Percentiles rank a stretch among this genome's conserved stretches.
phyloP scores from a whole-genome alignment of 2,113 vertebrate species.

The Catharus minimus region DNA sequence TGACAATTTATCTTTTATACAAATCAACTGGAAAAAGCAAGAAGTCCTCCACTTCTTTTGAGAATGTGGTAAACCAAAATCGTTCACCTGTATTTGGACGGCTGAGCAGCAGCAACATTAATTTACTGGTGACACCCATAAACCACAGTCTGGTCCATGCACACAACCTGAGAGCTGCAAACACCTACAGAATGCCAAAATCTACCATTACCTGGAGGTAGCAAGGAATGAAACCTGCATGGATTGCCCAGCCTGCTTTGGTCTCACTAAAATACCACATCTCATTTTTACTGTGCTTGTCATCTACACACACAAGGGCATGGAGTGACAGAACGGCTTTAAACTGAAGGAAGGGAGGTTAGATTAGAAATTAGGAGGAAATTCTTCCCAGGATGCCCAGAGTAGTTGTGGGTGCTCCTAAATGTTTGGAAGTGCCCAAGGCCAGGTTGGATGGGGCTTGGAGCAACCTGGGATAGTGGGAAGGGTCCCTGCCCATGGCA shows the following conservation, averaged over 20 bases:
- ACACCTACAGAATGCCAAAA: background rate
- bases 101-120: background rate
- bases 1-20: background rate
- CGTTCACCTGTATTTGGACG: background rate
- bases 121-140: background rate
- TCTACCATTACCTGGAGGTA: background rate
- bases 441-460: rapidly evolving
- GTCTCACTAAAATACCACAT: background rate
- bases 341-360: background rate
- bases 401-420: background rate
- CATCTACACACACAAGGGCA: rapidly evolving
- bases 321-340: background rate
- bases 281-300: background rate
- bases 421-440: background rate
- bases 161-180: background rate
- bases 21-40: background rate
- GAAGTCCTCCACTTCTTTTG: background rate
- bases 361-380: background rate
- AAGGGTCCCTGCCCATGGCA: background rate
- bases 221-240: background rate
- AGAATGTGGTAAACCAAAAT: slow-evolving; percentile 1
- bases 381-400: background rate
- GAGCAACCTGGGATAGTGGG: rapidly evolving
- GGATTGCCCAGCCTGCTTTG: background rate
- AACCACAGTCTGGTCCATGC: background rate